Evolutionary conservation across 2,888 invertebrate genomes (phyloP).

Genomic region (Ganaspis brasiliensis): DNA sequence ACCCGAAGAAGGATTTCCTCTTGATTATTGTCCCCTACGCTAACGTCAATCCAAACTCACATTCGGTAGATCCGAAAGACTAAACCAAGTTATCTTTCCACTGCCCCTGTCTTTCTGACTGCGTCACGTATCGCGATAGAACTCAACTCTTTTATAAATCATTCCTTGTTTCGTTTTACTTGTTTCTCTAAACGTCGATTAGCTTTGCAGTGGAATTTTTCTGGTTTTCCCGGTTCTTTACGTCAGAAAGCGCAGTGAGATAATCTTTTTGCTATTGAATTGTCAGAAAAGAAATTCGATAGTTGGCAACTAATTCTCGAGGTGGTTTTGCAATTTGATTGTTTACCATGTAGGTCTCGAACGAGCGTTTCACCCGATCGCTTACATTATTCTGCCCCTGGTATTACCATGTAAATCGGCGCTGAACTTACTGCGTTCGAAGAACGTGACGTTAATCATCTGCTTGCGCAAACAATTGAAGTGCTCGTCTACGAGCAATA

Average conservation of each 20-base stretch:
- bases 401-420: conserved; percentile 63
- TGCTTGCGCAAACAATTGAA: conserved; percentile 48
- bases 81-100: conserved; percentile 64
- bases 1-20: conserved; percentile 60
- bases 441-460: conserved; percentile 56
- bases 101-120: conserved; percentile 20
- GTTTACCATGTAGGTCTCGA: conserved; percentile 61
- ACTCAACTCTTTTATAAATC: conserved; percentile 34
- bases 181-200: conserved; percentile 38
- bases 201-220: conserved; percentile 38
- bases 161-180: conserved; percentile 43
- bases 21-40: conserved; percentile 62
- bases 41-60: conserved; percentile 61
- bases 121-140: conserved; percentile 34
- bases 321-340: conserved; percentile 59
- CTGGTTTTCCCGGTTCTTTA: conserved; percentile 33
- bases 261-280: neutral
- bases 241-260: neutral
- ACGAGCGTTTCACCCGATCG: conserved; percentile 55
- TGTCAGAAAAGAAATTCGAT: conserved; percentile 37
- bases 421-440: conserved; percentile 57
- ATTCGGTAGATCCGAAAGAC: conserved; percentile 50
- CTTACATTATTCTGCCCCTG: conserved; percentile 56
- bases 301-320: conserved; percentile 59
- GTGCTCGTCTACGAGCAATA: conserved; percentile 7